A percentile compares a stretch with the other conserved stretches of the same genome.
Evolutionary conservation across 1,140 invertebrate species (phyloP).

Genomic region (Samia ricini): DNA sequence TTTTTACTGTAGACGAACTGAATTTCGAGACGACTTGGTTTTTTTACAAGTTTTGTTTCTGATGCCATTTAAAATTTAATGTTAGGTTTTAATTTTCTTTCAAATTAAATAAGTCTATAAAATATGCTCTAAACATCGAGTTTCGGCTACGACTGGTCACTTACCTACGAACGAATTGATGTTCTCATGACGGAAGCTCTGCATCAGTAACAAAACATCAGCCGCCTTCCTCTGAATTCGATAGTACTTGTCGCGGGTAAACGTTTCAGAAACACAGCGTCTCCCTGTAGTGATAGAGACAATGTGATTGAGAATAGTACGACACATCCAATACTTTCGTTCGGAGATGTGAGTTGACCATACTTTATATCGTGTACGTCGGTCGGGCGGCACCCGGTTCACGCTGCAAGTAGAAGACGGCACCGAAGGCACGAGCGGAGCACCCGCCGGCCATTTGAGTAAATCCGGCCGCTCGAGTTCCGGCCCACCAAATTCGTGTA

Average conservation of each 20-base stretch:
- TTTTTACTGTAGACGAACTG: too few relatives aligned
- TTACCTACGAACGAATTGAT: conserved; percentile 88
- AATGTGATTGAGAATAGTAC: background rate
- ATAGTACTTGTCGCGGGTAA: conserved; percentile 79
- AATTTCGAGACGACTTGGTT: too few relatives aligned
- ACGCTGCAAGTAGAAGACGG: conserved; percentile 81
- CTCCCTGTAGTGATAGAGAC: conserved; percentile 81
- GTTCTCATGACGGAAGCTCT: conserved; percentile 92
- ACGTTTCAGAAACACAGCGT: conserved; percentile 91
- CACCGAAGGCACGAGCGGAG: conserved; percentile 77
- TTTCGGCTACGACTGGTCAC: background rate
- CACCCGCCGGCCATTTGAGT: conserved; percentile 80
- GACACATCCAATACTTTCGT: background rate
- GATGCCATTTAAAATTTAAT: background rate
- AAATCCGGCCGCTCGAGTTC: conserved; percentile 90
- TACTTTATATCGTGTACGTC: conserved; percentile 88
- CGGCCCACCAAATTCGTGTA: conserved; percentile 87
- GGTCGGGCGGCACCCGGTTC: conserved; percentile 82
- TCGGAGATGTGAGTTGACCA: conserved; percentile 30
- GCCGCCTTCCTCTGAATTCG: conserved; percentile 89
- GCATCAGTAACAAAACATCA: conserved; percentile 88
- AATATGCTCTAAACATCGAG: too few relatives aligned
- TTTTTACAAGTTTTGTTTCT: too few relatives aligned
- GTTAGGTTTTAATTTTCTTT: too few relatives aligned
- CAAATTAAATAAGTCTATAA: too few relatives aligned